Evolutionary conservation across 2,113 vertebrate species (phyloP), one percentile per base, ranked within the genome.

Genomic region (Mus musculus): DNA sequence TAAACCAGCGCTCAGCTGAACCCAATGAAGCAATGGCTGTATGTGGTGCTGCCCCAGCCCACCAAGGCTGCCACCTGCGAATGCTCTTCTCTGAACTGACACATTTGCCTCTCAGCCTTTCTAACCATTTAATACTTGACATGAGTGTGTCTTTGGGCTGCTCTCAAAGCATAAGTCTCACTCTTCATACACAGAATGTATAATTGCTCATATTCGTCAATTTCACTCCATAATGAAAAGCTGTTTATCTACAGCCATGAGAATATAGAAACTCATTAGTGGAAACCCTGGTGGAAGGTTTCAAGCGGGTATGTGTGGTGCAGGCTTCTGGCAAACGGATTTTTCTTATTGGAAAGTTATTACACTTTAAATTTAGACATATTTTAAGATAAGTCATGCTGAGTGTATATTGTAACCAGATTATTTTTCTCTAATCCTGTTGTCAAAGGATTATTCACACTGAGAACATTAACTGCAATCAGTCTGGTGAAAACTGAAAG

Each of bases 221-320:
- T 73, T 71, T 95, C 46, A 54, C 61, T 88, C 63, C 49, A 39
- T 88, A 30, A 52, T 90, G 88, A 88, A 90, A 96, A 95, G 54
- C 28, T 92, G 22, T 7, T 88, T 85, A 86, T 46, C 52, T 39
- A n/a, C 88, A 95, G 33, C 72, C 24, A 52, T 17, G 42, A 96
- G 65, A 84, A 87, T 56, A 84, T 30, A 78, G 54, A 63, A 72
- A 82, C 36, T 73, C 77, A 73, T 95, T 90, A 54, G 80, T 86
- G 39, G 42, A 56, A 94, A 93, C 56, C 30, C 5, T 75, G 78
- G 2, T 7, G 13, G 59, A 75, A 75, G 61, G 36, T 8, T 42
- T 59, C 61, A 13, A 72, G 24, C 9, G 13, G 69, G 33, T 14
- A 7, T 28, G 36, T 14, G 1, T 22, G 71, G 22, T 22, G 4